Evolutionary conservation across 2,888 invertebrate genomes (phyloP), one percentile per base, ranked within the genome.

Genomic region (Drosophila rubida): DNA sequence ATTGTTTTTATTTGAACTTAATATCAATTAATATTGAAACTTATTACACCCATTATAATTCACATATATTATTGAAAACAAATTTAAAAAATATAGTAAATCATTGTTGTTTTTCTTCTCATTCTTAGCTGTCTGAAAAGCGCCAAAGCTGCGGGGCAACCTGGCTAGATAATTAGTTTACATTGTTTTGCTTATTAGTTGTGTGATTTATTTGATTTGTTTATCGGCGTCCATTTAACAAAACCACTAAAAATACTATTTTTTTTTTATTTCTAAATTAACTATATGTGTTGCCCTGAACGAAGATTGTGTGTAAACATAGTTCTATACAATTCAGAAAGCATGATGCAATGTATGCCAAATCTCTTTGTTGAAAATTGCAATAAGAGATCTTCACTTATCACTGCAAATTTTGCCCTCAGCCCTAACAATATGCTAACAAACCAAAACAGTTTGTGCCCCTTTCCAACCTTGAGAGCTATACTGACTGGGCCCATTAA

Each of bases 381-480:
- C 35, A 37, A 48, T 27, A 57, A 61, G 55, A 49, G 41, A 50
- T 61, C 45, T 50, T 5, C n/a, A 32, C 32, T 55, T 64, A 41
- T 59, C 48, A 78, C 81, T 76, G 53, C 48, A 69, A 84, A 81
- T 80, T 84, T 81, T 57, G 63, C 53, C 54, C 54, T 35, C 16
- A 19, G 53, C 64, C 71, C 68, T 37, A 13, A 32, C 23, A 13
- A 32, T 6, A 6, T 41, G 6, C 49, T 42, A 32, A 22, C 50
- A 22, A 41, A 49, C 41, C 25, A 4, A 6, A 37, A 22, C 2
- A 37, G 48, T 45, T 49, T 49, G 48, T 16, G 16, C 53, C 30
- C 41, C 14, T 42, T 13, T 8, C 27, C 9, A 27, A 27, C 9
- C 22, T 35, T 9, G 42, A 55, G 54, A 53, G 32, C 32, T 32